A percentile compares a stretch with the other conserved stretches of the same genome.
phyloP scores from a whole-genome alignment of 2,888 invertebrate genomes.

The Drosophila meridionalis region DNA sequence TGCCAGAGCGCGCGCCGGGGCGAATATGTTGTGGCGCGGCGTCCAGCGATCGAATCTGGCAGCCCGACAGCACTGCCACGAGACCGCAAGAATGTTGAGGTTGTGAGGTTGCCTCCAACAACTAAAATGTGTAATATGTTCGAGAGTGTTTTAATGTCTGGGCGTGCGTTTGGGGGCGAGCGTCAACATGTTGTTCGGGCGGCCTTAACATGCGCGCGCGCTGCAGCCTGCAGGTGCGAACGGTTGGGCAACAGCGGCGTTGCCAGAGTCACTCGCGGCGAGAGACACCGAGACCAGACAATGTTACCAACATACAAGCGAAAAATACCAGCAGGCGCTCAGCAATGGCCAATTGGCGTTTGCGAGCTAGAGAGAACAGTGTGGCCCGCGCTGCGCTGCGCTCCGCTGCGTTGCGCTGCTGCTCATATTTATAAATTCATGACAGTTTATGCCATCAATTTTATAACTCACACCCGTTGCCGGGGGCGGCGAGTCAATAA shows the following conservation, averaged over 20 bases:
- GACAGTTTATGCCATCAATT: slow-evolving; percentile 80
- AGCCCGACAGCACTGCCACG: slow-evolving; percentile 62
- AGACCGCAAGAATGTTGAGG: slow-evolving; percentile 50
- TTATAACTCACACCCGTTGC: slow-evolving; percentile 76
- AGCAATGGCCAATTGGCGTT: slow-evolving; percentile 32
- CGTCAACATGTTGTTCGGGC: neutral
- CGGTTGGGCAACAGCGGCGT: slow-evolving; percentile 53
- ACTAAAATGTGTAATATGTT: slow-evolving; percentile 13
- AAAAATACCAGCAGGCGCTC: slow-evolving; percentile 69
- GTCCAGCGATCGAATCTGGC: slow-evolving; percentile 59
- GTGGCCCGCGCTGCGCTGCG: slow-evolving; percentile 18
- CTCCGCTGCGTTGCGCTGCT: slow-evolving; percentile 11
- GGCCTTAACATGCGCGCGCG: slow-evolving; percentile 46
- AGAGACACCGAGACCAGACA: slow-evolving; percentile 51
- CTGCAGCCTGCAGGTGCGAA: slow-evolving; percentile 40
- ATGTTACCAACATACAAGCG: slow-evolving; percentile 83
- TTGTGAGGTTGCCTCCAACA: slow-evolving; percentile 38
- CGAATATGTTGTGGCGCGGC: slow-evolving; percentile 38
- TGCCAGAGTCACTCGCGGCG: slow-evolving; percentile 65
- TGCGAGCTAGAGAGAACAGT: slow-evolving; percentile 11
- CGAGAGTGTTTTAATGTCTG: slow-evolving; percentile 6
- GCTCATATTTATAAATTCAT: slow-evolving; percentile 69
- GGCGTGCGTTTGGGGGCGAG: too few relatives aligned
- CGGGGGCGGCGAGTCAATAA: slow-evolving; percentile 81
- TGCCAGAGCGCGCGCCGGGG: slow-evolving; percentile 52